These are phyloP conservation scores for Brachynemurus nebulosus DNA, from an alignment of 2,888 invertebrate species.

Conservation along the genomic window DNA sequence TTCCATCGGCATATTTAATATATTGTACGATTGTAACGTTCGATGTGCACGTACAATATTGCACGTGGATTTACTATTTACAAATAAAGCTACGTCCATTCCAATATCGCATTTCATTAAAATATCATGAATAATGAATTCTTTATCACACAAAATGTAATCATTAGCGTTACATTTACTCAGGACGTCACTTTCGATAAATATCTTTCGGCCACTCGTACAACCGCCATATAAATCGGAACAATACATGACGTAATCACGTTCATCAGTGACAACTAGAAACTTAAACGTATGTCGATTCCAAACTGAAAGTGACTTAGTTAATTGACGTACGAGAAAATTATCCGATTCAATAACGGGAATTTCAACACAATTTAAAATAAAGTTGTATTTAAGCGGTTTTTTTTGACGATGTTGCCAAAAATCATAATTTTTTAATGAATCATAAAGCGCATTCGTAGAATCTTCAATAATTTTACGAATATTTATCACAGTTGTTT, in stretches of 20 bases:
- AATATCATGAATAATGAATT: neutral
- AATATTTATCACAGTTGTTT: neutral
- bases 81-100: neutral
- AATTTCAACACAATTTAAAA: neutral
- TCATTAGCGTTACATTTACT: neutral
- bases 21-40: neutral
- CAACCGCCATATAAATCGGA: neutral
- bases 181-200: neutral
- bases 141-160: neutral
- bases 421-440: conserved; percentile 1
- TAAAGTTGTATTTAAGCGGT: neutral
- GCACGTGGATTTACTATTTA: neutral
- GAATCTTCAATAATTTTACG: neutral
- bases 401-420: neutral
- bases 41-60: neutral
- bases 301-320: neutral
- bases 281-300: conserved; percentile 1
- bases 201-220: neutral
- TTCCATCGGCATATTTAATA: neutral
- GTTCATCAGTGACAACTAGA: neutral
- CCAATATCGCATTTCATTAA: neutral
- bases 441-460: neutral
- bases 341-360: neutral
- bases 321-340: neutral
- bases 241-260: neutral